A percentile compares a stretch with the other conserved stretches of the same genome.
Conservation (phyloP, 2,113 vertebrate genomes). For the Panthera uncia region DNA sequence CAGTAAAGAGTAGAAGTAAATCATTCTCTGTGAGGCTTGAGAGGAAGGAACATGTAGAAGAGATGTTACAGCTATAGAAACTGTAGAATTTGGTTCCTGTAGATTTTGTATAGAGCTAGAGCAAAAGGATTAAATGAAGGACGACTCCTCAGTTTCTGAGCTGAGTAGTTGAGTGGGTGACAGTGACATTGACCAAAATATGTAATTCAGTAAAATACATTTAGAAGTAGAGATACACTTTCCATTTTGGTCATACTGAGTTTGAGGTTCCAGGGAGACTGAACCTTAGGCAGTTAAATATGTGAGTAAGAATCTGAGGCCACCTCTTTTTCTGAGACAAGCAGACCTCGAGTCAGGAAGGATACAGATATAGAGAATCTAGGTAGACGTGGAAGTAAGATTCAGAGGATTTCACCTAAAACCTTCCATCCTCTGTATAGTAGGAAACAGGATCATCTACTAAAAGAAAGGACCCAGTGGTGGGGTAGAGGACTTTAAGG, state of each 20-base stretch:
- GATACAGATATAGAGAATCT: neutral
- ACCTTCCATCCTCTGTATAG: neutral
- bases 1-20: neutral
- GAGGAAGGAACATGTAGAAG: neutral
- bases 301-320: neutral
- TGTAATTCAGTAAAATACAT: conserved; percentile 1
- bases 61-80: neutral
- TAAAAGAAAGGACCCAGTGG: neutral
- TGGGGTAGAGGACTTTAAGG: neutral
- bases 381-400: neutral
- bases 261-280: neutral
- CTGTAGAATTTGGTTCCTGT: neutral
- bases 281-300: neutral
- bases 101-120: neutral
- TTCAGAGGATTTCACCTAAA: neutral
- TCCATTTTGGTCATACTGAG: neutral
- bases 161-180: neutral
- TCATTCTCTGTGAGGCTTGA: neutral
- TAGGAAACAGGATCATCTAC: neutral
- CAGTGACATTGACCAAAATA: conserved; percentile 4
- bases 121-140: neutral
- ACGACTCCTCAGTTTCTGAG: neutral
- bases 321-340: neutral
- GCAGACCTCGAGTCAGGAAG: neutral
- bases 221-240: neutral